Percentiles rank a stretch among this genome's conserved stretches.
Conservation (phyloP, 2,797 vertebrate species). For the Podarcis lilfordi region DNA sequence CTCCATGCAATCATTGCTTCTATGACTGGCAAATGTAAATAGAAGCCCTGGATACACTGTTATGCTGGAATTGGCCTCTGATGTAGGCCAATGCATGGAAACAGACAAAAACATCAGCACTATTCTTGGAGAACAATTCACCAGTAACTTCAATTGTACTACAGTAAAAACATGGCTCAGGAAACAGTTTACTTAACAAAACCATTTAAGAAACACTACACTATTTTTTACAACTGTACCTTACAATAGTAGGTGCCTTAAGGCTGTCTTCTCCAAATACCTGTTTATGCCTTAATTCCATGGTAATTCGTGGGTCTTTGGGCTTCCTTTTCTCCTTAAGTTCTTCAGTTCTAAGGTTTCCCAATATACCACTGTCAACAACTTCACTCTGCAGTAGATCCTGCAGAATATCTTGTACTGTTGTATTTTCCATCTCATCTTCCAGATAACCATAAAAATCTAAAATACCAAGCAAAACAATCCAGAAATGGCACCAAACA, state of each 20-base stretch:
- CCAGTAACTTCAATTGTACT: not conserved
- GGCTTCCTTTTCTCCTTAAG: constrained; percentile 73
- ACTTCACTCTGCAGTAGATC: constrained; percentile 87
- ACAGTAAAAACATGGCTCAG: not conserved
- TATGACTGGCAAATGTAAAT: not conserved
- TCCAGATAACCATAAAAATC: constrained; percentile 88
- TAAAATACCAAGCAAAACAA: constrained; percentile 62
- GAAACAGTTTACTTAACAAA: not conserved
- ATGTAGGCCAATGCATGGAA: not conserved
- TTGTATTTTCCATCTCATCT: constrained; percentile 83
- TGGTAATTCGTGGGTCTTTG: constrained; percentile 84
- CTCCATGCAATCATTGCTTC: not conserved
- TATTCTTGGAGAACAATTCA: not conserved
- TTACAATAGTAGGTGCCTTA: not conserved
- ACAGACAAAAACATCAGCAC: not conserved
- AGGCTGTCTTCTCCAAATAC: constrained; percentile 31
- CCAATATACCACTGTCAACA: constrained; percentile 75
- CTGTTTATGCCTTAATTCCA: constrained; percentile 92
- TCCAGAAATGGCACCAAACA: not conserved
- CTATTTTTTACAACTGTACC: not conserved
- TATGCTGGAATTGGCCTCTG: not conserved
- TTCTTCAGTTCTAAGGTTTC: constrained; percentile 80
- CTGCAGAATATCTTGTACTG: constrained; percentile 84
- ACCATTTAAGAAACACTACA: not conserved
- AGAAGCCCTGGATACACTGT: not conserved